phyloP scores from a whole-genome alignment of 2,113 vertebrate species.

The Mastomys natalensis region DNA sequence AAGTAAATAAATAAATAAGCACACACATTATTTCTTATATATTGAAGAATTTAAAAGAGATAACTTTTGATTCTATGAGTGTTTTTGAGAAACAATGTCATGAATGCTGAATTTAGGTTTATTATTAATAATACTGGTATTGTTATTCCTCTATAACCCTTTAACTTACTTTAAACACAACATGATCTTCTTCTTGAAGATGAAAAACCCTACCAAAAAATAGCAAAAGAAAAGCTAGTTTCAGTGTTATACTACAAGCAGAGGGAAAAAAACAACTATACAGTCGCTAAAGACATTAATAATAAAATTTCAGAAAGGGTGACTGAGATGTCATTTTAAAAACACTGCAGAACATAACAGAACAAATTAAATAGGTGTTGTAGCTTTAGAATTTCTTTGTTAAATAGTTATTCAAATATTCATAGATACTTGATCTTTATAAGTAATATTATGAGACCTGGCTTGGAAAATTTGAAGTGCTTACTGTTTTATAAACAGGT shows the following conservation, averaged over 20 bases:
- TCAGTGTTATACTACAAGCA: conserved; percentile 77
- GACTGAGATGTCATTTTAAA: conserved; percentile 72
- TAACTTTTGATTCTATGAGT: conserved; percentile 45
- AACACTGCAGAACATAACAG: conserved; percentile 73
- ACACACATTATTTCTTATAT: conserved; percentile 57
- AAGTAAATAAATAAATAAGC: neutral
- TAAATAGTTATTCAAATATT: conserved; percentile 32
- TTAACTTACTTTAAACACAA: conserved; percentile 39
- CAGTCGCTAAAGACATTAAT: conserved; percentile 72
- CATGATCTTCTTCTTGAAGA: conserved; percentile 70
- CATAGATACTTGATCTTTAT: conserved; percentile 48
- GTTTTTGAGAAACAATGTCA: conserved; percentile 74
- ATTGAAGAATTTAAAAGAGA: conserved; percentile 70
- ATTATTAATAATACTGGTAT: conserved; percentile 58
- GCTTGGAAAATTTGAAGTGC: conserved; percentile 45
- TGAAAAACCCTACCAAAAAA: neutral
- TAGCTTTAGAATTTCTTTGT: neutral
- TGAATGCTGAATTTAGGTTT: conserved; percentile 75
- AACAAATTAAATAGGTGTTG: neutral
- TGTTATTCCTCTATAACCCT: neutral
- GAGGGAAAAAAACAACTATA: conserved; percentile 59
- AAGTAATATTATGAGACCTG: conserved; percentile 56
- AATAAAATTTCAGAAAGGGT: conserved; percentile 72
- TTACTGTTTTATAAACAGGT: conserved; percentile 67
- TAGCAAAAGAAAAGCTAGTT: conserved; percentile 61